Conservation (phyloP, 2,797 vertebrate species). For the Setipinna tenuifilis region DNA sequence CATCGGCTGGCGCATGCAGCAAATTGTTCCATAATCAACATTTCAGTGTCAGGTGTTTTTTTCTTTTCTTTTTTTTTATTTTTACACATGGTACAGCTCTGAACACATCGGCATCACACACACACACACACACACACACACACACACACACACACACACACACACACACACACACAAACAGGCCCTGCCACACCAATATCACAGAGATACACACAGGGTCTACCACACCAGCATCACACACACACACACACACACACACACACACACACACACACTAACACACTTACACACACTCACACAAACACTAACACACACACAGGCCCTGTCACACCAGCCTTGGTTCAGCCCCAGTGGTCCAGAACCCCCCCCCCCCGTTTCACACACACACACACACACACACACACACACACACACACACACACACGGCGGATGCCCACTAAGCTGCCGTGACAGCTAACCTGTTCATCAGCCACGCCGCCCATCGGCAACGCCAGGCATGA, state of each 20-base stretch:
- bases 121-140: no score
- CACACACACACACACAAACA: no score
- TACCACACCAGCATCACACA: not conserved
- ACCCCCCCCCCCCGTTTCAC: slow-evolving; percentile 53
- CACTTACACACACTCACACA: slow-evolving; percentile 28
- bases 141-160: no score
- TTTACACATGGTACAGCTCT: no score
- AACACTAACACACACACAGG: no score
- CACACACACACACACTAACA: slow-evolving; percentile 40
- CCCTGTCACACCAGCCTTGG: slow-evolving; percentile 51
- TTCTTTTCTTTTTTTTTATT: not conserved
- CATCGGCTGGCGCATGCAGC: not conserved
- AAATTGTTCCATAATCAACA: not conserved
- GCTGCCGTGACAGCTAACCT: slow-evolving; percentile 73
- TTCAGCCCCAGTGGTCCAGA: slow-evolving; percentile 69
- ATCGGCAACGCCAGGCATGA: slow-evolving; percentile 32
- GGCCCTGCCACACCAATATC: no score
- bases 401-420: no score
- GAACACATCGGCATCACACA: no score
- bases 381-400: no score
- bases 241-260: not conserved
- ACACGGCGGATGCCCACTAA: slow-evolving; percentile 69
- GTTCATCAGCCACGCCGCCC: slow-evolving; percentile 69
- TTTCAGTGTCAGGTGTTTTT: not conserved
- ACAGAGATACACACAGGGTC: not conserved